These are phyloP conservation scores for Salvelinus fontinalis DNA, from an alignment of 2,113 vertebrate genomes.

Conservation along the genomic window DNA sequence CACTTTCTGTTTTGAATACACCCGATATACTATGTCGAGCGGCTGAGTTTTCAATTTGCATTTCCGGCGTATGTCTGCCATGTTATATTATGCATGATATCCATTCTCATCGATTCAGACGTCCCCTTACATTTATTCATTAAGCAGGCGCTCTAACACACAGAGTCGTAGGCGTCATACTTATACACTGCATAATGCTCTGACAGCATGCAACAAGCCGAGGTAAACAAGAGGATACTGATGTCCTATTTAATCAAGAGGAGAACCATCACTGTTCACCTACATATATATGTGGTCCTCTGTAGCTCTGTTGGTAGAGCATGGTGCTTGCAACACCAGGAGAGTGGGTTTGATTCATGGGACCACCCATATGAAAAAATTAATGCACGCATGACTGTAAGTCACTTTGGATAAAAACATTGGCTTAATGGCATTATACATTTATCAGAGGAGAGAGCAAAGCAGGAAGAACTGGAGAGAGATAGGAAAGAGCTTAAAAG, in stretches of 20 bases:
- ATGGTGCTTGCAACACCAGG: no score
- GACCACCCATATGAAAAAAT: no score
- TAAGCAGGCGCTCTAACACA: conserved; percentile 20
- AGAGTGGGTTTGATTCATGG: no score
- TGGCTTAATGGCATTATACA: no score
- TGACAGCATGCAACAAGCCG: conserved; percentile 32
- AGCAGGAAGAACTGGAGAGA: neutral
- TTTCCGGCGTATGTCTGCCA: conserved; percentile 43
- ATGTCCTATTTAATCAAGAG: conserved; percentile 45
- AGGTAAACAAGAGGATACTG: conserved; percentile 49
- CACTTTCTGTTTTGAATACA: neutral
- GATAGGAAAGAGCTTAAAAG: neutral
- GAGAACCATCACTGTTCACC: conserved; percentile 30
- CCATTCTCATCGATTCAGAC: conserved; percentile 56
- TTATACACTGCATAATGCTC: conserved; percentile 39
- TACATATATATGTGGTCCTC: conserved; percentile 19
- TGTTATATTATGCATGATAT: conserved; percentile 52
- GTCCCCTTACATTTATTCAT: conserved; percentile 62
- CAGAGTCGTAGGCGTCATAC: conserved; percentile 29
- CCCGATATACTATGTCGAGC: neutral
- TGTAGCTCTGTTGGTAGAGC: no score
- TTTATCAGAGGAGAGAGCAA: conserved; percentile 20
- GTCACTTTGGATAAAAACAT: no score
- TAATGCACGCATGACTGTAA: no score
- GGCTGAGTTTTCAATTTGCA: conserved; percentile 43